phyloP scores from a whole-genome alignment of 2,797 vertebrate species.

The Cynopterus sphinx region DNA sequence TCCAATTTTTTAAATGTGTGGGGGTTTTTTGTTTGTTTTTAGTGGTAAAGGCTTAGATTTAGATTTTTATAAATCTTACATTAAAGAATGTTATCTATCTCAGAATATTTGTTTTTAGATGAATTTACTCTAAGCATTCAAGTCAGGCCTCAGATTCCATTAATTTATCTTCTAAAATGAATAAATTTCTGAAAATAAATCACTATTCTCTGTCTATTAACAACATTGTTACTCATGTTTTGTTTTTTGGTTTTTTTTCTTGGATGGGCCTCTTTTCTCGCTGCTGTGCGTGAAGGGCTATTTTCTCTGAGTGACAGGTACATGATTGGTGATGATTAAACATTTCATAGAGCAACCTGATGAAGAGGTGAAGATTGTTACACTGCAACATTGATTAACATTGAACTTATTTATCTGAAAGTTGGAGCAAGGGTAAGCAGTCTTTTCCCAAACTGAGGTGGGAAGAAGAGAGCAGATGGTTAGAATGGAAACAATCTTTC shows the following conservation, averaged over 20 bases:
- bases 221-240: neutral
- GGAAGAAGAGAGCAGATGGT: neutral
- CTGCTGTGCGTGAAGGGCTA: neutral
- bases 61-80: neutral
- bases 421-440: neutral
- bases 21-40: too few species aligned
- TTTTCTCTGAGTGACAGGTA: neutral
- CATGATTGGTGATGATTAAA: neutral
- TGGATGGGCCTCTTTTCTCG: neutral
- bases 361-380: neutral
- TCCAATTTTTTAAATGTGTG: neutral
- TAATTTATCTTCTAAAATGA: neutral
- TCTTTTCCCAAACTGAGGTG: neutral
- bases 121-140: neutral
- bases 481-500: neutral
- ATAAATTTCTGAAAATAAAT: neutral
- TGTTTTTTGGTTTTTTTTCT: neutral
- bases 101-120: neutral
- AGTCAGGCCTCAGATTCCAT: neutral
- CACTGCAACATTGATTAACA: neutral
- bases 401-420: neutral
- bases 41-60: neutral
- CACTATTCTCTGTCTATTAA: neutral
- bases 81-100: neutral
- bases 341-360: neutral